Evolutionary conservation across 2,113 vertebrate species (phyloP), one percentile per base, ranked within the genome.

Genomic region (Petrocephalus zakoni): DNA sequence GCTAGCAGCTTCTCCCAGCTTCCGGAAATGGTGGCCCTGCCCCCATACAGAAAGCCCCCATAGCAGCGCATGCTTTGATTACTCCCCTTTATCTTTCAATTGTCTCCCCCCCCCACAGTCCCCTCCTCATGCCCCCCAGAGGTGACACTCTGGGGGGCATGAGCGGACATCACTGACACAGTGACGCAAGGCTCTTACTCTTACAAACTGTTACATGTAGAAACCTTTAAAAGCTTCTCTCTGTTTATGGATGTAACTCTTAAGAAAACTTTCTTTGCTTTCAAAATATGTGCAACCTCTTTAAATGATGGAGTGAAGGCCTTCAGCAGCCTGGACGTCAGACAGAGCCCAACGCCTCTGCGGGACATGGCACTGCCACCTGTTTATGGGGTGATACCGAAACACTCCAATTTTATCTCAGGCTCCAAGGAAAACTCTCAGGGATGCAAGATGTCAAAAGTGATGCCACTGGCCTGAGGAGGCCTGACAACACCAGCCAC

Each of bases 371-470:
- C 17, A 4, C 1, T 5, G 55, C 55, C 19, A 58, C 19, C 55
- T 22, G 90, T 94, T 94, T 94, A 95, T 85, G 91, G 93, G 93
- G 92, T 94, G 93, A 93, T 92, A 90, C 56, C 49, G 91, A 94
- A 92, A 82, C 87, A 25, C 56, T 64, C 93, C 91, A 91, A 86
- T 89, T 87, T 90, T 92, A 93, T 91, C 93, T 90, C 75, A 91
- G 90, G 92, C 90, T 90, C 90, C 90, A 94, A 93, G 94, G 94
- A 94, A 93, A 87, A 58, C 17, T 56, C 94, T 94, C 93, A 95
- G 94, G 91, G 93, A 93, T 93, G 93, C 93, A 92, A 93, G 93
- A 91, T 94, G 88, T 91, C 93, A 93, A 94, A 95, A 93, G 94
- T 92, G 92, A 88, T 94, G 94, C 93, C 92, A 53, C 52, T 53